Percentiles rank a stretch among this genome's conserved stretches.
Conservation (phyloP, 2,888 invertebrate genomes). For the Zelleria hepariella region DNA sequence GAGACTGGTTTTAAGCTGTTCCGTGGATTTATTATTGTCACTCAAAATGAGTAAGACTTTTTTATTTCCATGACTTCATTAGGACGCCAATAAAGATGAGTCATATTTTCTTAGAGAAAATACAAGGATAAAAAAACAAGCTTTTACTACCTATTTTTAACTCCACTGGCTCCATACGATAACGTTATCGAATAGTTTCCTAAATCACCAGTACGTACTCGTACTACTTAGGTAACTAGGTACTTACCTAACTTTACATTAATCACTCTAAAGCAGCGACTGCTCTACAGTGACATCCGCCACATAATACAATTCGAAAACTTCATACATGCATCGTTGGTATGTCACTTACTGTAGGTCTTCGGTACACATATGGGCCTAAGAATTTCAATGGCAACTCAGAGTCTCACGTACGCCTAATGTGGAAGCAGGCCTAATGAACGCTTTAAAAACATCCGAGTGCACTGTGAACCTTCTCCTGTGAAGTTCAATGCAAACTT, state of each 20-base stretch:
- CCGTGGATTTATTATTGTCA: neutral
- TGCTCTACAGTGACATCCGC: too few species aligned
- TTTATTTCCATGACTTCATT: neutral
- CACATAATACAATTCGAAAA: neutral
- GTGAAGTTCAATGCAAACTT: constrained; percentile 27
- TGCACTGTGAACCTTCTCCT: constrained; percentile 17
- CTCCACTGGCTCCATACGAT: too few species aligned
- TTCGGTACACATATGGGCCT: neutral
- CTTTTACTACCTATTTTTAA: too few species aligned
- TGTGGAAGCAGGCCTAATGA: constrained; percentile 26
- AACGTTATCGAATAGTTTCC: too few species aligned
- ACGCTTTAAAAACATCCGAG: constrained; percentile 15
- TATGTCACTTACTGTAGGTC: neutral
- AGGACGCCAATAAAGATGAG: neutral
- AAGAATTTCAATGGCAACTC: neutral
- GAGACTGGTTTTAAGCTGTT: neutral
- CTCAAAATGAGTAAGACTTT: neutral
- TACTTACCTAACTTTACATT: too few species aligned
- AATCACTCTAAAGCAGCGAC: too few species aligned
- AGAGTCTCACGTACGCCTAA: constrained; percentile 3
- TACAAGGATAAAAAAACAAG: too few species aligned
- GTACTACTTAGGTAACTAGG: too few species aligned
- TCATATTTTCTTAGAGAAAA: too few species aligned
- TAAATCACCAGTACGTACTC: too few species aligned
- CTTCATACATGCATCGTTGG: too few species aligned